Evolutionary conservation across 2,113 vertebrate genomes (phyloP), one percentile per base, ranked within the genome.

Genomic region (Daphoenositta chrysoptera): DNA sequence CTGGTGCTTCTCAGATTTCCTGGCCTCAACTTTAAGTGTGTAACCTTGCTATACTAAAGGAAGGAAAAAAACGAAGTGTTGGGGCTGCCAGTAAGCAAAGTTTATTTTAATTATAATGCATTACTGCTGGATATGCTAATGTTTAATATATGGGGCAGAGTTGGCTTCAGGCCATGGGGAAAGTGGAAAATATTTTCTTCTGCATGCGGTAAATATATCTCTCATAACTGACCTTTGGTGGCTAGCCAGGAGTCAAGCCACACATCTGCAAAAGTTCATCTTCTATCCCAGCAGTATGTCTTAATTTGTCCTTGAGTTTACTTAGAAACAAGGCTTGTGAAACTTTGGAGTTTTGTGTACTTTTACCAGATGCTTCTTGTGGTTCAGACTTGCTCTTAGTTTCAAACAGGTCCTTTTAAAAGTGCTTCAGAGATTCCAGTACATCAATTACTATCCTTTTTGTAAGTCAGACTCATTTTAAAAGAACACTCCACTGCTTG

Each of bases 151-250:
- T 54, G 14, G 58, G 91, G 21, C 57, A 42, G 71, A 87, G 50
- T 40, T 86, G 71, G 71, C 82, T 94, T 95, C 50, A 57, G 39
- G 26, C 71, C 20, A 7, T 47, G 45, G 31, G n/a, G 76, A 73
- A 75, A 77, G 80, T 87, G 82, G 71, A 88, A 93, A 92, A 78
- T 90, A 70, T 45, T 93, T 86, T 90, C 50, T 91, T 85, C 39
- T 64, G 20, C 48, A 13, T 71, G 56, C 78, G 64, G 64, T 80
- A 91, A 93, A 91, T 71, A n/a, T 26, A 26, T 65, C 50, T 87
- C 40, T 92, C 40, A 21, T 47, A 78, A 44, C 28, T 79, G 53
- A 81, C 42, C 50, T 91, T 85, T 95, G 84, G 87, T 72, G 73
- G 37, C 42, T 87, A 61, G 73, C 89, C 78, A 94, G 58, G 51